phyloP scores from a whole-genome alignment of 2,888 invertebrate species.

The Sialis fuliginosa region DNA sequence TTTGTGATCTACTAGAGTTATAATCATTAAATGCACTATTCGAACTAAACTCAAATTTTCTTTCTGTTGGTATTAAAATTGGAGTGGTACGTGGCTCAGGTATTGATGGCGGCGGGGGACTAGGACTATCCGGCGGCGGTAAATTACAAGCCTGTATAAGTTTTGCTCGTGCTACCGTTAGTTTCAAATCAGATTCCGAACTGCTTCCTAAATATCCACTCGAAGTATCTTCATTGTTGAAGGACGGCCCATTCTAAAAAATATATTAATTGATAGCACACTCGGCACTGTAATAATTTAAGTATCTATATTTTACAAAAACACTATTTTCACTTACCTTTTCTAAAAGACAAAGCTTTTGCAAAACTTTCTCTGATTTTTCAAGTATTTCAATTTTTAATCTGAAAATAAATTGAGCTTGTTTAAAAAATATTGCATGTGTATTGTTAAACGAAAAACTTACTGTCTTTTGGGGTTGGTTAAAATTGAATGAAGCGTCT shows the following conservation, averaged over 20 bases:
- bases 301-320: background rate
- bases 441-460: slow-evolving; percentile 13
- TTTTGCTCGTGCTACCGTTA: slow-evolving; percentile 4
- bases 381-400: slow-evolving; percentile 48
- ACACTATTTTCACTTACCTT: slow-evolving; percentile 28
- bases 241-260: background rate
- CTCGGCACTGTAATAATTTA: background rate
- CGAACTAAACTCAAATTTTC: slow-evolving; percentile 10
- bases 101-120: slow-evolving; percentile 23
- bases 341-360: slow-evolving; percentile 47
- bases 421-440: background rate
- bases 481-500: slow-evolving; percentile 40
- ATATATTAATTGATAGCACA: background rate
- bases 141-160: slow-evolving; percentile 4
- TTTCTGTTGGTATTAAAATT: slow-evolving; percentile 25
- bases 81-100: slow-evolving; percentile 15
- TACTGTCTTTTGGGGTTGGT: slow-evolving; percentile 44
- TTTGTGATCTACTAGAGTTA: too few species aligned
- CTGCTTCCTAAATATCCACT: background rate
- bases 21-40: too few species aligned
- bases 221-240: background rate
- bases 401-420: slow-evolving; percentile 22
- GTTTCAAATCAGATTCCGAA: background rate
- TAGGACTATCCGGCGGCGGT: slow-evolving; percentile 28
- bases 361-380: slow-evolving; percentile 49